A percentile compares a stretch with the other conserved stretches of the same genome.
These are phyloP conservation scores for Bucco capensis DNA, from an alignment of 2,113 vertebrate genomes.

Conservation along the genomic window DNA sequence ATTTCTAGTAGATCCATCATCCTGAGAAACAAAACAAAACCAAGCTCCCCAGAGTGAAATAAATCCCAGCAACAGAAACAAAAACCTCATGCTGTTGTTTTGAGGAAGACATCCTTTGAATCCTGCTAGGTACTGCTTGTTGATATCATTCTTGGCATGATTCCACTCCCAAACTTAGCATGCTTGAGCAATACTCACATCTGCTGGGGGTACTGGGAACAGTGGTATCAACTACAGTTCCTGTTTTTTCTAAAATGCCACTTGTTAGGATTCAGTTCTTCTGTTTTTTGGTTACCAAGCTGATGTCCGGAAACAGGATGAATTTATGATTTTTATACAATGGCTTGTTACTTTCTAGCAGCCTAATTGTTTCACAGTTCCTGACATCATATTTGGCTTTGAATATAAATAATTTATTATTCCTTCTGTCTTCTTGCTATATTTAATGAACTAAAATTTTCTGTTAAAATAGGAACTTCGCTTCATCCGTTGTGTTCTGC, in stretches of 20 bases:
- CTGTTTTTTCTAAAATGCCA: background rate
- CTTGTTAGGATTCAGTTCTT: background rate
- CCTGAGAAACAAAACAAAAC: background rate
- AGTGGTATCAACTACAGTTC: background rate
- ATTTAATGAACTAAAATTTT: background rate
- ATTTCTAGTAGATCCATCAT: background rate
- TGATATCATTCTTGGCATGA: background rate
- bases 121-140: background rate
- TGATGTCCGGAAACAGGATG: background rate
- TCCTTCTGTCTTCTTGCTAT: background rate
- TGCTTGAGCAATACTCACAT: background rate
- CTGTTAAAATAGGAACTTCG: background rate
- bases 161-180: background rate
- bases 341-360: background rate
- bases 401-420: background rate
- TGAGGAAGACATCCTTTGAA: background rate
- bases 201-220: background rate
- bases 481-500: background rate
- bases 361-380: background rate
- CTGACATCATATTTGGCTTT: background rate
- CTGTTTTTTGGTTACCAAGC: background rate
- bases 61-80: background rate
- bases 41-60: background rate
- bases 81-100: background rate
- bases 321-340: background rate